phyloP scores from a whole-genome alignment of 53 echinoderm and acorn worm species.

The Antedon mediterranea region DNA sequence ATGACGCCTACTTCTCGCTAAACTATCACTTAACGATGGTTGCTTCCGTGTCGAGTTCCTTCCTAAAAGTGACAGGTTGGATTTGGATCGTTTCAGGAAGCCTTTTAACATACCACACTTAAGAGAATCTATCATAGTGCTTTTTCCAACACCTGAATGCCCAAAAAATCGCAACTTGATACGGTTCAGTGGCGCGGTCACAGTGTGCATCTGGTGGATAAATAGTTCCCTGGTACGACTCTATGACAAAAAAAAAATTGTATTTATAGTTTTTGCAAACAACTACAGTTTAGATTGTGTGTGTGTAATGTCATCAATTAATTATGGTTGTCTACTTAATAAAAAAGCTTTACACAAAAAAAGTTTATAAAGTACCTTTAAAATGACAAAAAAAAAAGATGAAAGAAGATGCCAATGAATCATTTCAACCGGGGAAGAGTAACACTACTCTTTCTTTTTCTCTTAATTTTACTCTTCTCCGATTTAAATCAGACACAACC shows the following conservation, averaged over 20 bases:
- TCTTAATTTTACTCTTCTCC: too few species aligned
- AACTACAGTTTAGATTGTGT: too few species aligned
- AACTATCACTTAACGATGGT: constrained; percentile 15
- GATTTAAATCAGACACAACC: too few species aligned
- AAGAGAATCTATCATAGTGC: constrained; percentile 70
- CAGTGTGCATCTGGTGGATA: constrained; percentile 56
- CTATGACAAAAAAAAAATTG: constrained; percentile 11
- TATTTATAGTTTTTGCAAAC: too few species aligned
- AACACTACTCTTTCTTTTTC: too few species aligned
- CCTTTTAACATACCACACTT: constrained; percentile 91
- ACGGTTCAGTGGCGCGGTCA: constrained; percentile 51
- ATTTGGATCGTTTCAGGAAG: constrained; percentile 75
- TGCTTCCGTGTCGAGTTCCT: constrained; percentile 36
- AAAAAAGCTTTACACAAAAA: too few species aligned
- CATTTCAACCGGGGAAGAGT: too few species aligned
- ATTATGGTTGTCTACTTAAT: too few species aligned
- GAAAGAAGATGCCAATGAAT: too few species aligned
- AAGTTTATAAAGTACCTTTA: too few species aligned
- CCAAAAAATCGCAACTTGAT: constrained; percentile 75
- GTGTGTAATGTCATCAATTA: too few species aligned
- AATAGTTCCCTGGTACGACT: constrained; percentile 75
- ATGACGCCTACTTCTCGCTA: constrained; percentile 7
- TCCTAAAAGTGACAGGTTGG: constrained; percentile 67
- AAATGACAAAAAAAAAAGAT: too few species aligned
- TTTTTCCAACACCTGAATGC: constrained; percentile 89